Conservation (phyloP, 2,113 vertebrate species). For the Sceloporus undulatus region DNA sequence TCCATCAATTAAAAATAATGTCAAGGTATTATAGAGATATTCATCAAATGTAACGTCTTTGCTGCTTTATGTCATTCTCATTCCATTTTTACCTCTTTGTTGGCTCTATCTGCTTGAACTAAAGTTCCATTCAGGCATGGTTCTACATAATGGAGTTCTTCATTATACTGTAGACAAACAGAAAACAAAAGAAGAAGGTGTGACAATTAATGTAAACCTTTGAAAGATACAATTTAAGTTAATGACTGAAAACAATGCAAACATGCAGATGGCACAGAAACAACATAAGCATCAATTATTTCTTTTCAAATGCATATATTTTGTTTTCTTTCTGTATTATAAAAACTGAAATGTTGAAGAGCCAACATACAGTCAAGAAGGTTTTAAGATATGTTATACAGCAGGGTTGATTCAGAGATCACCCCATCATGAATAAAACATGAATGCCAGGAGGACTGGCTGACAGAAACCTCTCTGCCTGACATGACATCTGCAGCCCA, state of each 20-base stretch:
- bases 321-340: conserved; percentile 17
- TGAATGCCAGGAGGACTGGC: too few relatives aligned
- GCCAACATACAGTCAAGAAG: too few relatives aligned
- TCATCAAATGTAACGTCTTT: conserved; percentile 17
- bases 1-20: conserved; percentile 46
- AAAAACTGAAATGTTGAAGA: conserved; percentile 22
- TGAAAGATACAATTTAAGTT: conserved; percentile 55
- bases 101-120: conserved; percentile 96
- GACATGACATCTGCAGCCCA: conserved; percentile 9
- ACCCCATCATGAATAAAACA: neutral
- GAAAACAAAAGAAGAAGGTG: conserved; percentile 28
- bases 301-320: neutral
- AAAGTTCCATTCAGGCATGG: conserved; percentile 95
- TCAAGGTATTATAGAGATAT: conserved; percentile 24
- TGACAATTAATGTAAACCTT: conserved; percentile 61
- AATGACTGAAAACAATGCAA: conserved; percentile 53
- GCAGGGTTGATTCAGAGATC: neutral
- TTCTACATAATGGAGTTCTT: conserved; percentile 95
- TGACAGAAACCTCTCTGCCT: neutral
- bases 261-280: conserved; percentile 39
- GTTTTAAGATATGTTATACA: neutral
- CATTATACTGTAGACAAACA: conserved; percentile 88
- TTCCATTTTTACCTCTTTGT: conserved; percentile 91
- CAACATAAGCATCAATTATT: neutral
- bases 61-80: conserved; percentile 26